Conservation (phyloP, 2,888 invertebrate genomes). For the Smittia sp. region DNA sequence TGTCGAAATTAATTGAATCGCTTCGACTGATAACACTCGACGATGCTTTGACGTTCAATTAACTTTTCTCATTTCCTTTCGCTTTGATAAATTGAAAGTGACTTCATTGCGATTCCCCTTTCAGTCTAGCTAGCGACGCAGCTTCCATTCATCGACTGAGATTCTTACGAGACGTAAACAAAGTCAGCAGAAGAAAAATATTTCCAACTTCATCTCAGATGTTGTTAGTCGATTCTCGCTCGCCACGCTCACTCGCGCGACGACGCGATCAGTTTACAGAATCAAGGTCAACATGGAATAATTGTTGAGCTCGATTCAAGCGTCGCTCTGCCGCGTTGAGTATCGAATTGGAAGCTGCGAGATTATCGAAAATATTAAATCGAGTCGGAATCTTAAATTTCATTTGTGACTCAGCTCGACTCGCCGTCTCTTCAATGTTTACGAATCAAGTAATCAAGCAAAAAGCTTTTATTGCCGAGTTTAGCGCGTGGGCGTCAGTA, state of each 20-base stretch:
- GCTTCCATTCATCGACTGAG: too few species aligned
- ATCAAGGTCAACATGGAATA: constrained; percentile 8
- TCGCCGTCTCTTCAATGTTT: too few species aligned
- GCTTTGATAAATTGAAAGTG: not conserved
- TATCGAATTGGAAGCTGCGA: not conserved
- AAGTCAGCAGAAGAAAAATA: not conserved
- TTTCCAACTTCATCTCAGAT: not conserved
- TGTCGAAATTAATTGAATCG: constrained; percentile 13
- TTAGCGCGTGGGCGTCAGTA: too few species aligned
- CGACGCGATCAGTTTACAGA: not conserved
- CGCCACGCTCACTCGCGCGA: not conserved
- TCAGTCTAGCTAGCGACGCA: not conserved
- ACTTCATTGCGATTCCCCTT: not conserved
- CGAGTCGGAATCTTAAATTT: too few species aligned
- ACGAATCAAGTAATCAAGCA: too few species aligned
- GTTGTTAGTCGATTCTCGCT: not conserved
- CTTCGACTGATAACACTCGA: not conserved
- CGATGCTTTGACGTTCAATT: constrained; percentile 13
- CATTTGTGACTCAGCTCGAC: too few species aligned
- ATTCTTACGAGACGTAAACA: not conserved
- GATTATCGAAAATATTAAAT: too few species aligned
- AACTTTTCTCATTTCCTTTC: not conserved
- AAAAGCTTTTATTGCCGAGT: too few species aligned
- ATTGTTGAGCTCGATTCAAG: not conserved
- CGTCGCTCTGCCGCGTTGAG: not conserved